A percentile compares a stretch with the other conserved stretches of the same genome.
These are phyloP conservation scores for Odocoileus virginianus DNA, from an alignment of 2,113 vertebrate genomes.

Conservation along the genomic window DNA sequence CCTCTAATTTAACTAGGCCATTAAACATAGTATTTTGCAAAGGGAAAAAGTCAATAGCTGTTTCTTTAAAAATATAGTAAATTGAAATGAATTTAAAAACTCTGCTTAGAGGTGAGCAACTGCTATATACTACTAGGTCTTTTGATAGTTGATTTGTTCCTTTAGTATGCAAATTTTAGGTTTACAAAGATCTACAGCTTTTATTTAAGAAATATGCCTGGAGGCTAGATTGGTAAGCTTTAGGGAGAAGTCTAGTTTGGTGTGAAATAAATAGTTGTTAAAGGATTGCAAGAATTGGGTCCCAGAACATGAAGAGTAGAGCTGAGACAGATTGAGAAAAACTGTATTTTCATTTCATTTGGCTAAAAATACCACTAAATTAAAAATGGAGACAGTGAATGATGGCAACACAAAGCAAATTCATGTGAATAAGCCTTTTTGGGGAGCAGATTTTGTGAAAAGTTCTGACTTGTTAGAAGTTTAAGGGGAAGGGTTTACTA, in stretches of 20 bases:
- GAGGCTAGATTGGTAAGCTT: slow-evolving; percentile 88
- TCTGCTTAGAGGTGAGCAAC: slow-evolving; percentile 83
- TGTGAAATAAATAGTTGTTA: slow-evolving; percentile 97
- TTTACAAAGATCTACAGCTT: slow-evolving; percentile 93
- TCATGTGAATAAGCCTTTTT: slow-evolving; percentile 13
- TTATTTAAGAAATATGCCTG: slow-evolving; percentile 96
- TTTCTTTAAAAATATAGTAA: slow-evolving; percentile 65
- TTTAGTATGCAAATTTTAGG: slow-evolving; percentile 95
- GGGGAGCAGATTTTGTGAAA: slow-evolving; percentile 1
- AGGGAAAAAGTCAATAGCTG: slow-evolving; percentile 45
- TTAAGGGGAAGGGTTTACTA: background rate
- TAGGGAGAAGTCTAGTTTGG: slow-evolving; percentile 89
- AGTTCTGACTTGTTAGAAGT: background rate
- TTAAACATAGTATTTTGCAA: slow-evolving; percentile 55
- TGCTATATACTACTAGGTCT: slow-evolving; percentile 81
- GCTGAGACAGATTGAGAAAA: slow-evolving; percentile 67
- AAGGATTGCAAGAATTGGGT: slow-evolving; percentile 92
- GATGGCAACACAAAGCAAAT: slow-evolving; percentile 32
- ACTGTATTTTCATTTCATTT: slow-evolving; percentile 67
- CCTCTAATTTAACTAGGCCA: slow-evolving; percentile 35
- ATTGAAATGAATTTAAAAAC: slow-evolving; percentile 75
- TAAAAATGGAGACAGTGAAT: slow-evolving; percentile 30
- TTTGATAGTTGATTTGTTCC: slow-evolving; percentile 83
- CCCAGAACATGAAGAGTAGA: slow-evolving; percentile 90
- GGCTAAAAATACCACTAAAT: slow-evolving; percentile 63